phyloP scores from a whole-genome alignment of 2,888 invertebrate species.

The Leptopilina myrica region DNA sequence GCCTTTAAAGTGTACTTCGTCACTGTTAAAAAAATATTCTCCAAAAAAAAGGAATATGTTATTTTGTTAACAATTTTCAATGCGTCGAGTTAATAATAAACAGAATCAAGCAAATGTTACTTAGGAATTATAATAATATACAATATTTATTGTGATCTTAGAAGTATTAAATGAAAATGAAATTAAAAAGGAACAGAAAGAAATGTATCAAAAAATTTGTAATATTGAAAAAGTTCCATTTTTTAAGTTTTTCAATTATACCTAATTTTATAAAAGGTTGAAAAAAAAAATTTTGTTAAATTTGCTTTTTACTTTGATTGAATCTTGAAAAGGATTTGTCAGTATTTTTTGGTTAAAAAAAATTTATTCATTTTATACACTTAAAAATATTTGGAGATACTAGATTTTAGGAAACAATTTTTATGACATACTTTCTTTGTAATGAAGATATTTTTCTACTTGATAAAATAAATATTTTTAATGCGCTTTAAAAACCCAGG shows the following conservation, averaged over 20 bases:
- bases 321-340: no score
- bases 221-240: not conserved
- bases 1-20: constrained; percentile 5
- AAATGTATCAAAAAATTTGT: no score
- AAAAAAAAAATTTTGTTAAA: no score
- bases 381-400: not conserved
- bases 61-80: constrained; percentile 15
- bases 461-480: constrained; percentile 1
- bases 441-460: constrained; percentile 31
- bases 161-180: not conserved
- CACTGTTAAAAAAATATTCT: not conserved
- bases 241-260: no score
- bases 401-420: not conserved
- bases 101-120: not conserved
- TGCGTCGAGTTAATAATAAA: not conserved
- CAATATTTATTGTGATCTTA: constrained; percentile 29
- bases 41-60: not conserved
- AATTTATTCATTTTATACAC: no score
- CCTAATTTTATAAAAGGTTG: no score
- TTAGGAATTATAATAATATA: constrained; percentile 1
- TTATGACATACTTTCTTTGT: not conserved
- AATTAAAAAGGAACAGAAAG: not conserved
- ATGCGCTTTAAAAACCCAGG: not conserved
- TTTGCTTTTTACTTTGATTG: no score
- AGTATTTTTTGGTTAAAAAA: no score